Evolutionary conservation across 2,888 invertebrate genomes (phyloP), one percentile per base, ranked within the genome.

Genomic region (Apoderus coryli): DNA sequence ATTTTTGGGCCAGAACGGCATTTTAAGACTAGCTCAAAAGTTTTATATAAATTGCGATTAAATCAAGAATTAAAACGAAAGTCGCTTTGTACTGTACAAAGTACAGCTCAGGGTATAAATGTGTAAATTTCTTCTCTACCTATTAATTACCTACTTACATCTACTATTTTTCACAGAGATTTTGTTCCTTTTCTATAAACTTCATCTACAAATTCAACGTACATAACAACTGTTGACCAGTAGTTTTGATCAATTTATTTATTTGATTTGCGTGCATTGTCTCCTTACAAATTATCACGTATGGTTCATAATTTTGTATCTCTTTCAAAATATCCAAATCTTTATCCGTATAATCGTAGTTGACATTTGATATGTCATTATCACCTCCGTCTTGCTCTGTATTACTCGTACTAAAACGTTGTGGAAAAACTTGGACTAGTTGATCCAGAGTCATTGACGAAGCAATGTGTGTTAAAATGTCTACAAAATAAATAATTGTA

Each of bases 241-340:
- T 71, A 4, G 66, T 64, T 41, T 66, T 65, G 25, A 71, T 67
- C 54, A 72, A 63, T 23, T 67, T 63, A 37, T 64, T 62, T 29
- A 72, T 58, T 36, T 71, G 68, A 44, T 70, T 66, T 12, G 71
- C 69, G 33, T 71, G 68, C 45, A 67, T 67, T 19, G 67, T 66
- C 36, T 69, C 65, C 32, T 67, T 69, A 25, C 64, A 64, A 16
- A 59, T 56, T 19, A 52, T 50, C n/a, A 64, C 49, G 40, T 61
- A 64, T 3, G 54, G 56, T 22, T 57, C 59, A 37, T 59, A 60
- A 35, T 56, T 52, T 32, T 57, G 55, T n/a, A 59, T 56, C 35
- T 58, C 57, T 32, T 52, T 53, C 38, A 54, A 33, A 10, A 56
- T 45, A 36, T 56, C 53, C 14, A 41, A 36, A 26, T 49, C 48